These are phyloP conservation scores for Otolemur crassicaudatus DNA, from an alignment of 2,797 vertebrate species.

Conservation along the genomic window DNA sequence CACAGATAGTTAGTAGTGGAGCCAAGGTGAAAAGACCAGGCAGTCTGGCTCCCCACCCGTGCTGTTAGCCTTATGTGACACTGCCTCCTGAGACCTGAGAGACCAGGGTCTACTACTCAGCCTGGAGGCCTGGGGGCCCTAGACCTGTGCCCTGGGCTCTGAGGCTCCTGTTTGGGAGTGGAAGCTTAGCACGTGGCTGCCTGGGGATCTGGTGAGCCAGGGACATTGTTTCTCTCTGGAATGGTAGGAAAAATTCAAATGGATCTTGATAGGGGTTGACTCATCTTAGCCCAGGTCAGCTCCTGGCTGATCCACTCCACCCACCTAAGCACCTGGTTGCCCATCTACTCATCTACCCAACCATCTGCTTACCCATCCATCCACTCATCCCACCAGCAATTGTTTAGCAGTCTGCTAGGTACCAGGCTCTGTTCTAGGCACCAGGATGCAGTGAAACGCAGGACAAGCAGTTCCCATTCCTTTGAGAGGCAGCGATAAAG, in stretches of 20 bases:
- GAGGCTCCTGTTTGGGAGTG: neutral
- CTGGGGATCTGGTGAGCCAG: neutral
- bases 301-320: neutral
- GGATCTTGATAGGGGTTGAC: neutral
- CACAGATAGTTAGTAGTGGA: neutral
- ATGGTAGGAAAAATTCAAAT: no score
- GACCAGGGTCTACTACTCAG: no score
- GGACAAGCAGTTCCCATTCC: neutral
- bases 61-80: neutral
- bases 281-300: no score
- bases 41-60: accelerated
- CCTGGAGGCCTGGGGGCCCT: neutral
- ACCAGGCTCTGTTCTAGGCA: neutral
- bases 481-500: neutral
- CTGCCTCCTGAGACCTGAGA: neutral
- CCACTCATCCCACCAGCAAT: neutral
- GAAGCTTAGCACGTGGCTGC: neutral
- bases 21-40: neutral
- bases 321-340: neutral
- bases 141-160: neutral
- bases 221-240: neutral
- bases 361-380: no score
- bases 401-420: no score
- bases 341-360: neutral
- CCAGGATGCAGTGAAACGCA: neutral